Conservation (phyloP, 2,888 invertebrate species). For the Pristionchus japonicus region DNA sequence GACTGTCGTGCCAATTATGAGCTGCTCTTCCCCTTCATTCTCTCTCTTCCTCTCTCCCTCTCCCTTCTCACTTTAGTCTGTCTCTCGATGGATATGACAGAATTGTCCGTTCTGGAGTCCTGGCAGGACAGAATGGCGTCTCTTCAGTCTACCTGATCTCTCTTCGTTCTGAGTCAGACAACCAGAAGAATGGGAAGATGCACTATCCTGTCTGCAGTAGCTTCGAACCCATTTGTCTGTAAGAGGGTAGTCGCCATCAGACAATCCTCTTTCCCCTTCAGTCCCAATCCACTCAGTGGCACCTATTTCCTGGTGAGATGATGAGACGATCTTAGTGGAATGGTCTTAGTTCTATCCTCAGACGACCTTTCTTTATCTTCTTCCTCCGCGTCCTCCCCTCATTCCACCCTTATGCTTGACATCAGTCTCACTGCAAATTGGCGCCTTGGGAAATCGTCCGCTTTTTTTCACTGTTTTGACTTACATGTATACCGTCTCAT, state of each 20-base stretch:
- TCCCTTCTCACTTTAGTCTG: neutral
- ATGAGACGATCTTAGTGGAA: neutral
- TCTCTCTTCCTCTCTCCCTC: neutral
- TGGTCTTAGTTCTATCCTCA: neutral
- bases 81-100: neutral
- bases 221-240: neutral
- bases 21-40: neutral
- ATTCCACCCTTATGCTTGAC: neutral
- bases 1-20: conserved; percentile 13
- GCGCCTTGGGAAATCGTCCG: neutral
- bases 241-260: neutral
- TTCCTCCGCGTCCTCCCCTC: neutral
- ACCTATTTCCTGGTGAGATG: neutral
- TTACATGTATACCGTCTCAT: neutral
- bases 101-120: neutral
- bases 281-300: neutral
- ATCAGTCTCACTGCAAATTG: neutral
- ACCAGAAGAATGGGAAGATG: neutral
- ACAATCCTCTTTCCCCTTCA: neutral
- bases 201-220: neutral
- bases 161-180: neutral
- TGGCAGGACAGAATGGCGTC: neutral
- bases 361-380: neutral
- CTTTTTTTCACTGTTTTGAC: neutral
- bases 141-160: neutral